phyloP scores from a whole-genome alignment of 2,113 vertebrate genomes.

The Pangasianodon hypophthalmus region DNA sequence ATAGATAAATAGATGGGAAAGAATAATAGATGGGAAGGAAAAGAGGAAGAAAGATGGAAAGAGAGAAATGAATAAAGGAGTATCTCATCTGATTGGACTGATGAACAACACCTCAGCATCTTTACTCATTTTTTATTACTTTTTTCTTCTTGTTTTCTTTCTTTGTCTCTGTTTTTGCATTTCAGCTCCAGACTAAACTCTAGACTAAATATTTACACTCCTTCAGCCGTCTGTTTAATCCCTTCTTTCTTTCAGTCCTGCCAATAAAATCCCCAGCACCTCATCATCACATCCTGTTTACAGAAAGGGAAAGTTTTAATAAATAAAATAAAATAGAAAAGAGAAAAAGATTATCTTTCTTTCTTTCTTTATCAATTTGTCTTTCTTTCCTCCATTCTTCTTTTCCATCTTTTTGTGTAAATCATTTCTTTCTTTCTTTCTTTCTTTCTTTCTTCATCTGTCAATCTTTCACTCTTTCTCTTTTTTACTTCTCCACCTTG shows the following conservation, averaged over 20 bases:
- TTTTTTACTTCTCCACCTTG: background rate
- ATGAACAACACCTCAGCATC: background rate
- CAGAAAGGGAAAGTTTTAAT: background rate
- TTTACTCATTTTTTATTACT: background rate
- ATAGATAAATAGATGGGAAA: background rate
- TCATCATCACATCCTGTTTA: constrained; percentile 2
- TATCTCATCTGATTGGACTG: background rate
- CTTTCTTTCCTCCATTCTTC: no score
- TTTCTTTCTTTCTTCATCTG: background rate
- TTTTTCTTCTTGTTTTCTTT: background rate
- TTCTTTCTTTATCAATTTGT: background rate
- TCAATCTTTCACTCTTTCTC: no score
- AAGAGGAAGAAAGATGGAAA: background rate
- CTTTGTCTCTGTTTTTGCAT: background rate
- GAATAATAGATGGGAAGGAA: background rate
- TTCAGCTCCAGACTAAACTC: background rate
- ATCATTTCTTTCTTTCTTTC: background rate
- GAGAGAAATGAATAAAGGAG: background rate
- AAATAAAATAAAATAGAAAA: background rate
- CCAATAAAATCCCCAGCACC: background rate
- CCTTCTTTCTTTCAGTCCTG: background rate
- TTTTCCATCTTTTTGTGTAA: no score
- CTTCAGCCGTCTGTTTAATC: background rate
- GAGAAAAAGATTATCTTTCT: no score
- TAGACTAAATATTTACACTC: background rate